Conservation (phyloP, 2,113 vertebrate genomes). For the human (Homo sapiens) region DNA sequence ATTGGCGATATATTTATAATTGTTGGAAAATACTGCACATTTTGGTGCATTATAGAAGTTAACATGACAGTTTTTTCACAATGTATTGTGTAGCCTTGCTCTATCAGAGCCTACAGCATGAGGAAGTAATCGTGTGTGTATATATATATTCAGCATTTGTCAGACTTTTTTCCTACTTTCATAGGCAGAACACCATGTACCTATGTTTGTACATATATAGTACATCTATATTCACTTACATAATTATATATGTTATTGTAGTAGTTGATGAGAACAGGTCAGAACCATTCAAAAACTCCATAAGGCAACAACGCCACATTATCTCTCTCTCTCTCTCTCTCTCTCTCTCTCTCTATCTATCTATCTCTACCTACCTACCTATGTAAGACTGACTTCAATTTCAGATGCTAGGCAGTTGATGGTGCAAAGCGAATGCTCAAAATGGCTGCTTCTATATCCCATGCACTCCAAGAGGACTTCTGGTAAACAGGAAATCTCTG, state of each 20-base stretch:
- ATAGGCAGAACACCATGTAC: neutral
- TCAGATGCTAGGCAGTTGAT: neutral
- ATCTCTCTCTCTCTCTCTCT: fast-evolving
- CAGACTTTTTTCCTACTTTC: neutral
- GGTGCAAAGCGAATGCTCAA: slow-evolving; percentile 17
- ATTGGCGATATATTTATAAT: neutral
- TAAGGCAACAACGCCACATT: neutral
- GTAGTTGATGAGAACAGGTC: neutral
- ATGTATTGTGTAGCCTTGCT: neutral
- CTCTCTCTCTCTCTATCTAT: no score
- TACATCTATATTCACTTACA: neutral
- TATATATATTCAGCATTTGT: neutral
- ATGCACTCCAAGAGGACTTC: neutral
- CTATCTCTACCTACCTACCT: no score
- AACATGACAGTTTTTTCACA: neutral
- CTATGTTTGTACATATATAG: neutral
- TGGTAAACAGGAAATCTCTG: slow-evolving; percentile 6
- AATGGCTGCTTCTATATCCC: neutral
- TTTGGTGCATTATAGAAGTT: neutral
- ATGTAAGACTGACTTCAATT: neutral
- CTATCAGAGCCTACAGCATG: neutral
- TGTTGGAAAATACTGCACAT: neutral
- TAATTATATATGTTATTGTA: neutral
- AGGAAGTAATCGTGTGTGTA: neutral
- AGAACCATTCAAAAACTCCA: neutral